Evolutionary conservation across 2,888 invertebrate genomes (phyloP), one percentile per base, ranked within the genome.

Genomic region (Philereme transversata): DNA sequence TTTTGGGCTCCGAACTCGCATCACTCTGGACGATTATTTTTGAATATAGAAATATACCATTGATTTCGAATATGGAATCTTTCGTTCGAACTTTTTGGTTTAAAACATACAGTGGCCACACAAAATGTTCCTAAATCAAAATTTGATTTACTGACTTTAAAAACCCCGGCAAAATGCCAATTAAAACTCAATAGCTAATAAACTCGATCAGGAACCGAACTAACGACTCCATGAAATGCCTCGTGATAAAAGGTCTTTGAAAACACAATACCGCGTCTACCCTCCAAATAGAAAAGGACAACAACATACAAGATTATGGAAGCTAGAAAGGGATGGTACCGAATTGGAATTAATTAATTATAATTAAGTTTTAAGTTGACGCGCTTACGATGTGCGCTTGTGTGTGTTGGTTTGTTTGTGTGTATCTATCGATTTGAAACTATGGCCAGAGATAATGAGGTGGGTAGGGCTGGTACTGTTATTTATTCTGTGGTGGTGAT

Each of bases 281-380:
- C 87, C 88, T 86, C 83, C 79, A 75, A 82, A 72, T 71, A 74
- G 86, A 89, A 70, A 71, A 82, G 75, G 90, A 91, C 68, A 71
- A 77, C 64, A 64, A 81, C 84, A 93, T 82, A 83, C 86, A 93
- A 93, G 93, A 93, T 87, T 73, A 68, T 62, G 60, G 72, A 63
- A 60, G 87, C 68, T 78, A 69, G 90, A 91, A 79, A 82, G 84
- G 84, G 89, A 92, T 77, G 79, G 81, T 78, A 80, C 82, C 83
- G 94, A 94, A 94, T 94, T 94, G 94, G 94, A 94, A 94, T 95
- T 95, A 95, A 95, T 95, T 95, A 95, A 95, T 95, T 95, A 95
- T 95, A 95, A 95, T 95, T 95, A 95, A 95, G 95, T 95, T 95
- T 92, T 95, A 95, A 95, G 95, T 95, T 94, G 94, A 94, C 94